phyloP scores from a whole-genome alignment of 2,888 invertebrate species.

The Amorpha juglandis region DNA sequence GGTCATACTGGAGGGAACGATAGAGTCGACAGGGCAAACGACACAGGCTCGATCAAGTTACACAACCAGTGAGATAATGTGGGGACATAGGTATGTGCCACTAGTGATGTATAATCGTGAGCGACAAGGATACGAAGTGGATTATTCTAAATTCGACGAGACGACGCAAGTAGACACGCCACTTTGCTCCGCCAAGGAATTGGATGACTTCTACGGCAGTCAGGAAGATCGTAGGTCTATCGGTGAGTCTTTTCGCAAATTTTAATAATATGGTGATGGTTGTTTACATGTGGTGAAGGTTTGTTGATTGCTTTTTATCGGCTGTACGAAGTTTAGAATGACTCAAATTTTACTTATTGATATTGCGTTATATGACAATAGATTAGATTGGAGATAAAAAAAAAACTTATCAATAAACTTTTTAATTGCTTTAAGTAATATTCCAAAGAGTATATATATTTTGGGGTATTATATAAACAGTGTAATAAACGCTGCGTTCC shows the following conservation, averaged over 20 bases:
- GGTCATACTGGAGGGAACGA: conserved; percentile 92
- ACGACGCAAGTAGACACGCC: conserved; percentile 92
- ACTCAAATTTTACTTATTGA: not conserved
- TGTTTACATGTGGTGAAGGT: conserved; percentile 56
- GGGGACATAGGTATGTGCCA: conserved; percentile 91
- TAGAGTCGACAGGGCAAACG: conserved; percentile 91
- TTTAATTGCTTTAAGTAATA: no score
- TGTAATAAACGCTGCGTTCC: conserved; percentile 42
- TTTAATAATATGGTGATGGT: conserved; percentile 52
- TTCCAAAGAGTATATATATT: not conserved
- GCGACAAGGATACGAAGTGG: conserved; percentile 89
- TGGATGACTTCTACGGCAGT: conserved; percentile 86
- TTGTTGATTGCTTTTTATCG: conserved; percentile 48
- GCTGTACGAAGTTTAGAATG: conserved; percentile 27
- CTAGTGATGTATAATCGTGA: conserved; percentile 90
- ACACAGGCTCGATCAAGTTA: conserved; percentile 91
- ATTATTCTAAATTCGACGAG: conserved; percentile 92
- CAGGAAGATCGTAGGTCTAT: conserved; percentile 83
- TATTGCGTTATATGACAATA: no score
- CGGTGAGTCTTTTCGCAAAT: conserved; percentile 74
- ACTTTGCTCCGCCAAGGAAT: conserved; percentile 88
- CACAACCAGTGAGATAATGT: conserved; percentile 90
- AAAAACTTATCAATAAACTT: no score
- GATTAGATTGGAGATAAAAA: no score
- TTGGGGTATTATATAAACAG: conserved; percentile 1